phyloP scores from a whole-genome alignment of 2,113 vertebrate species.

The Cololabis saira region DNA sequence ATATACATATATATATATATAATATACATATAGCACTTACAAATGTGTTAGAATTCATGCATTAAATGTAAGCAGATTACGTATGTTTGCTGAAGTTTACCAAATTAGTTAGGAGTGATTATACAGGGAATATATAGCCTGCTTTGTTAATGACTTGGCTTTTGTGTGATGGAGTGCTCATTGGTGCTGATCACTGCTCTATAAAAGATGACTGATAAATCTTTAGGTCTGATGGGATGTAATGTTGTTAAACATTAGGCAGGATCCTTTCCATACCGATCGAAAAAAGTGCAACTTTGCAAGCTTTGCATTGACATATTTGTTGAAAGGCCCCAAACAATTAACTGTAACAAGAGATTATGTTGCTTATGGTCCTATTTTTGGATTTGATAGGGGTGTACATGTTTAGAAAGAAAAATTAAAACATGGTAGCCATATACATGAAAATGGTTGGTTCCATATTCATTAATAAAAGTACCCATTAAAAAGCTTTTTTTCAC shows the following conservation, averaged over 20 bases:
- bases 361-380: conserved; percentile 44
- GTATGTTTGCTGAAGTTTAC: conserved; percentile 66
- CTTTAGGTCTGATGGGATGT: conserved; percentile 3
- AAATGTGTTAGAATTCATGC: conserved; percentile 80
- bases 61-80: conserved; percentile 78
- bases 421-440: conserved; percentile 35
- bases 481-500: conserved; percentile 58
- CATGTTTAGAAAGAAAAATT: conserved; percentile 40
- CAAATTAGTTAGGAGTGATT: conserved; percentile 73
- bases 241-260: conserved; percentile 31
- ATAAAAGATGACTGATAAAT: conserved; percentile 25
- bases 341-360: conserved; percentile 21
- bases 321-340: conserved; percentile 34
- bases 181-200: conserved; percentile 26
- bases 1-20: too few relatives aligned
- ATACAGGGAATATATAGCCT: conserved; percentile 74
- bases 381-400: conserved; percentile 44
- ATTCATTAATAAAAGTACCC: conserved; percentile 50
- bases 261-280: conserved; percentile 27
- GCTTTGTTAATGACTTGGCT: conserved; percentile 46
- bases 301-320: conserved; percentile 47
- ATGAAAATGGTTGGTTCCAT: conserved; percentile 50
- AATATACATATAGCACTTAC: conserved; percentile 69
- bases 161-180: conserved; percentile 34
- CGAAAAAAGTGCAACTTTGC: conserved; percentile 75